phyloP scores from a whole-genome alignment of 2,797 vertebrate genomes.

The Karalla daura region DNA sequence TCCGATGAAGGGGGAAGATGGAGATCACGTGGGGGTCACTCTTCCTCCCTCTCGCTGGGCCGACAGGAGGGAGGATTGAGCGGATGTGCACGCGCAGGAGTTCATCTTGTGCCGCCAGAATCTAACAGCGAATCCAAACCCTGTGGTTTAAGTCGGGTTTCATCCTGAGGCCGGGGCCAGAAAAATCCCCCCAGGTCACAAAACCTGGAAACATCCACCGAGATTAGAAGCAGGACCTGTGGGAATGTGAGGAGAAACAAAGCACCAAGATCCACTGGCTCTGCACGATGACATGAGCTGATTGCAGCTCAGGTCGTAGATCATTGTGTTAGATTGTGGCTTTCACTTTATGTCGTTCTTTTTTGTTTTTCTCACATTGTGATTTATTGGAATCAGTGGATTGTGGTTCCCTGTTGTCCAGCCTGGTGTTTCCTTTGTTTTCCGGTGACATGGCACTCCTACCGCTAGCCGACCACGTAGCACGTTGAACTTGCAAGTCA shows the following conservation, averaged over 20 bases:
- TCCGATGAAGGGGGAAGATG: conserved; percentile 33
- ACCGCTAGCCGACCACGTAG: conserved; percentile 31
- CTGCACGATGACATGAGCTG: conserved; percentile 15
- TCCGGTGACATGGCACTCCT: conserved; percentile 30
- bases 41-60: conserved; percentile 45
- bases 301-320: conserved; percentile 4
- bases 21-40: conserved; percentile 43
- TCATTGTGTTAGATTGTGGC: background rate
- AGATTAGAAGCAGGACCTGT: conserved; percentile 53
- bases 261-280: conserved; percentile 25
- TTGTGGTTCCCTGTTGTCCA: background rate
- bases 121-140: conserved; percentile 59
- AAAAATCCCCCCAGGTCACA: conserved; percentile 51
- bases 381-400: conserved; percentile 15
- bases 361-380: background rate
- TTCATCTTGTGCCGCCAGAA: conserved; percentile 55
- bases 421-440: conserved; percentile 34
- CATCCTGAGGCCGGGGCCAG: conserved; percentile 45
- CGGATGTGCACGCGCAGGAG: conserved; percentile 51
- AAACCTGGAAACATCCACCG: conserved; percentile 53
- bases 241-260: conserved; percentile 39
- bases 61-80: conserved; percentile 57
- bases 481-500: conserved; percentile 64
- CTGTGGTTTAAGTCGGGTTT: conserved; percentile 51
- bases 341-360: conserved; percentile 4